A percentile compares a stretch with the other conserved stretches of the same genome.
Evolutionary conservation across 2,888 invertebrate genomes (phyloP).

Genomic region (Fragum sueziense): DNA sequence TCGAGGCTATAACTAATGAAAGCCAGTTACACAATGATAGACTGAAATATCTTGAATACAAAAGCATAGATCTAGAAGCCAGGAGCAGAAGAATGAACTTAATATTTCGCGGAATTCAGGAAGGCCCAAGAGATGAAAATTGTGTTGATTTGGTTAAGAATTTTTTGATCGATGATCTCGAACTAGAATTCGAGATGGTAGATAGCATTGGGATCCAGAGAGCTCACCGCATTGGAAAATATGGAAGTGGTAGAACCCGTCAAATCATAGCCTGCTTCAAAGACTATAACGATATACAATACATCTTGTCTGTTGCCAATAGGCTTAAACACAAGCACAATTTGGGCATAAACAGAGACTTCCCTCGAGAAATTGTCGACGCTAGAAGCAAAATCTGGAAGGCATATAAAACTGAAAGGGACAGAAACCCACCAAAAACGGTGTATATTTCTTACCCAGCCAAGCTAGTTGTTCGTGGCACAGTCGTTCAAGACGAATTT

Average conservation of each 20-base stretch:
- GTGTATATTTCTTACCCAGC: neutral
- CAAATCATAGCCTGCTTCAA: slow-evolving; percentile 23
- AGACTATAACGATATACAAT: neutral
- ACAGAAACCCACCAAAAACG: neutral
- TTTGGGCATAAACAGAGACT: neutral
- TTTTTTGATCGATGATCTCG: neutral
- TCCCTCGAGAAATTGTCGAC: neutral
- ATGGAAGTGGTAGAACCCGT: neutral
- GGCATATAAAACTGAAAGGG: neutral
- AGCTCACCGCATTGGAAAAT: slow-evolving; percentile 1
- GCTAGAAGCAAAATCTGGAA: neutral
- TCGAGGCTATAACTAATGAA: neutral
- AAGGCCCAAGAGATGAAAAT: neutral
- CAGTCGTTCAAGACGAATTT: neutral
- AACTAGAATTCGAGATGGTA: neutral
- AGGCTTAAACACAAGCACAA: neutral
- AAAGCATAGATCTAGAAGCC: slow-evolving; percentile 19
- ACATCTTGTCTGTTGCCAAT: neutral
- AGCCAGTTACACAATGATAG: neutral
- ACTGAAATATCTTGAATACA: slow-evolving; percentile 6
- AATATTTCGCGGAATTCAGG: neutral
- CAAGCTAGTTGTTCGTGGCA: neutral
- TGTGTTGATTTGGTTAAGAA: neutral
- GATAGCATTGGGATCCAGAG: slow-evolving; percentile 1
- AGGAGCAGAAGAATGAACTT: too few relatives aligned